A percentile compares a stretch with the other conserved stretches of the same genome.
These are phyloP conservation scores for Tragopan temminckii DNA, from an alignment of 2,797 vertebrate species.

Conservation along the genomic window DNA sequence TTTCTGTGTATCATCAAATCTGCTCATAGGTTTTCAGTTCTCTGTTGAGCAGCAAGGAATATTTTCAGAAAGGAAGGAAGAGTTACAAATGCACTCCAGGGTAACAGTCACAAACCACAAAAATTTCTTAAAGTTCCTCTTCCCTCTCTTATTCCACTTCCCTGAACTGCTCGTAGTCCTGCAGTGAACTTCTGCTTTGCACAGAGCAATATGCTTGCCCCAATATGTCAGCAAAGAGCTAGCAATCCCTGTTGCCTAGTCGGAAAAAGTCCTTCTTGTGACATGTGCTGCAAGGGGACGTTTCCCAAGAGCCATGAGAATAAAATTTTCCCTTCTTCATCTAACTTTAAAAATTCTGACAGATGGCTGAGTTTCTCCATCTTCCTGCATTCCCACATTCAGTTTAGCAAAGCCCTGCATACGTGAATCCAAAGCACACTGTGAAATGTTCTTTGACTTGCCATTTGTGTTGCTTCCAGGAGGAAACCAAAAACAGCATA, in stretches of 20 bases:
- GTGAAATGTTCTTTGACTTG: not conserved
- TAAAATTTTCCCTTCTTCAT: not conserved
- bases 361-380: conserved; percentile 14
- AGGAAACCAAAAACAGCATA: not conserved
- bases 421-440: not conserved
- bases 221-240: not conserved
- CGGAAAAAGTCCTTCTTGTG: not conserved
- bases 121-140: not conserved
- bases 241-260: not conserved
- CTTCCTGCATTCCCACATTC: not conserved
- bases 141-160: not conserved
- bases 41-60: not conserved
- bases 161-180: not conserved
- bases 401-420: not conserved
- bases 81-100: not conserved
- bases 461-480: not conserved
- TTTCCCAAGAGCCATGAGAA: not conserved
- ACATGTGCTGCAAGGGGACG: not conserved
- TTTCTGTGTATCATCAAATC: not conserved
- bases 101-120: not conserved
- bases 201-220: not conserved
- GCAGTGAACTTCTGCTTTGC: not conserved
- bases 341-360: not conserved
- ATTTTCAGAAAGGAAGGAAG: not conserved
- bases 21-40: not conserved